Evolutionary conservation across 2,113 vertebrate genomes (phyloP).

Genomic region (Sceloporus undulatus): DNA sequence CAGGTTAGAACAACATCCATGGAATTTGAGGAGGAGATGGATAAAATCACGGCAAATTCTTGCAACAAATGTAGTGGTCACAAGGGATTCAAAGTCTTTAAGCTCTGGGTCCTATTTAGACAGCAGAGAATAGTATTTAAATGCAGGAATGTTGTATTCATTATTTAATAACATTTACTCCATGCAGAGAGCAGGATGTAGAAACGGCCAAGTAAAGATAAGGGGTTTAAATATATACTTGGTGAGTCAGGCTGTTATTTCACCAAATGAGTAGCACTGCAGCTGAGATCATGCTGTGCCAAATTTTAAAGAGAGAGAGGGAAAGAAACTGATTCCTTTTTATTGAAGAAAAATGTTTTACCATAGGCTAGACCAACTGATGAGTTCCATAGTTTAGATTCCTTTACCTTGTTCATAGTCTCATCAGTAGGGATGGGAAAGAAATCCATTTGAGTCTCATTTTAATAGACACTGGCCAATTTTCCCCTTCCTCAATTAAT

Average conservation of each 20-base stretch:
- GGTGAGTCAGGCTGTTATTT: constrained; percentile 32
- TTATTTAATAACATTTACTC: constrained; percentile 59
- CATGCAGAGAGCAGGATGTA: constrained; percentile 29
- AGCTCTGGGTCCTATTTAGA: constrained; percentile 26
- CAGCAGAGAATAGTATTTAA: constrained; percentile 42
- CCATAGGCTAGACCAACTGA: neutral
- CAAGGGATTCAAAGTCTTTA: constrained; percentile 47
- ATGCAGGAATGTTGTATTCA: constrained; percentile 20
- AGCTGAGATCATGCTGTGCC: neutral
- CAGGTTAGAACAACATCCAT: constrained; percentile 58
- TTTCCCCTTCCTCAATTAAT: neutral
- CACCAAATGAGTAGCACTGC: constrained; percentile 15
- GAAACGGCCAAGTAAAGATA: constrained; percentile 19
- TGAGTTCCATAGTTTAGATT: neutral
- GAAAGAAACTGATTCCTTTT: neutral
- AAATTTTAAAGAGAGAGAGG: neutral
- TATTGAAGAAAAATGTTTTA: neutral
- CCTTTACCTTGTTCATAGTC: neutral
- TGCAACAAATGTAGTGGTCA: constrained; percentile 46
- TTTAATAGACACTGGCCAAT: neutral
- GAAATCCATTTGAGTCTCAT: neutral
- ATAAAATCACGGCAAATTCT: constrained; percentile 40
- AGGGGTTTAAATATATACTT: constrained; percentile 35
- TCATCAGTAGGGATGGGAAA: neutral
- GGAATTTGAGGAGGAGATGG: constrained; percentile 42